A percentile compares a stretch with the other conserved stretches of the same genome.
phyloP scores from a whole-genome alignment of 2,113 vertebrate genomes.

The Lota lota region DNA sequence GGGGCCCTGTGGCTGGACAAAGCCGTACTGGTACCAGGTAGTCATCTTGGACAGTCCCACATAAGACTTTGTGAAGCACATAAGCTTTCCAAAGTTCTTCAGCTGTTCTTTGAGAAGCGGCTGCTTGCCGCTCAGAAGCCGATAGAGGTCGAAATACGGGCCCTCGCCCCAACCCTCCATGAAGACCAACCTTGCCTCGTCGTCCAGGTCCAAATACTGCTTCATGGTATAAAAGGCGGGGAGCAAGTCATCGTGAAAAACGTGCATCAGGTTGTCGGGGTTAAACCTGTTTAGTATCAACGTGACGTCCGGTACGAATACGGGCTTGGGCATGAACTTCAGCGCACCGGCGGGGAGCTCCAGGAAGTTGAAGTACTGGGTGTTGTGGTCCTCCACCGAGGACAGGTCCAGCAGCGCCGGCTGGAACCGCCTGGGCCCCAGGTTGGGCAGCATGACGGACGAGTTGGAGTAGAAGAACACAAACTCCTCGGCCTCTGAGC shows the following conservation, averaged over 20 bases:
- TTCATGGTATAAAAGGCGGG: slow-evolving; percentile 94
- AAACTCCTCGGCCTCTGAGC: slow-evolving; percentile 90
- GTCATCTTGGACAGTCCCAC: slow-evolving; percentile 94
- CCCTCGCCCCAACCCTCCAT: slow-evolving; percentile 97
- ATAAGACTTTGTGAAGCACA: slow-evolving; percentile 93
- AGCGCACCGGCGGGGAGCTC: slow-evolving; percentile 89
- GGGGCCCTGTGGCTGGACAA: slow-evolving; percentile 94
- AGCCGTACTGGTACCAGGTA: slow-evolving; percentile 98
- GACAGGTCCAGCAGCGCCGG: slow-evolving; percentile 93
- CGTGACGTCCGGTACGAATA: slow-evolving; percentile 92
- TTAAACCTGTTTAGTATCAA: slow-evolving; percentile 95
- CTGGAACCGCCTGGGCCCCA: slow-evolving; percentile 93
- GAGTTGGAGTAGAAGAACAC: slow-evolving; percentile 93
- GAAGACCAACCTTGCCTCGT: slow-evolving; percentile 87
- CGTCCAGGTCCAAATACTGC: slow-evolving; percentile 86
- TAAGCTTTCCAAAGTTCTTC: slow-evolving; percentile 86
- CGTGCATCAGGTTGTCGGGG: slow-evolving; percentile 96
- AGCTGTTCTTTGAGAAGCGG: slow-evolving; percentile 90
- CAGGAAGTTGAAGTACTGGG: slow-evolving; percentile 97
- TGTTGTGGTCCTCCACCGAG: slow-evolving; percentile 96
- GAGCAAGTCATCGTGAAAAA: slow-evolving; percentile 95
- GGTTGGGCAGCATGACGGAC: slow-evolving; percentile 91
- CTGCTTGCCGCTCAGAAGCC: slow-evolving; percentile 89
- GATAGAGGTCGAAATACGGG: slow-evolving; percentile 90
- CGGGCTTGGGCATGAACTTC: slow-evolving; percentile 92